Percentiles rank a stretch among this genome's conserved stretches.
These are phyloP conservation scores for Aproaerema taeniolella DNA, from an alignment of 2,888 invertebrate species.

Conservation along the genomic window DNA sequence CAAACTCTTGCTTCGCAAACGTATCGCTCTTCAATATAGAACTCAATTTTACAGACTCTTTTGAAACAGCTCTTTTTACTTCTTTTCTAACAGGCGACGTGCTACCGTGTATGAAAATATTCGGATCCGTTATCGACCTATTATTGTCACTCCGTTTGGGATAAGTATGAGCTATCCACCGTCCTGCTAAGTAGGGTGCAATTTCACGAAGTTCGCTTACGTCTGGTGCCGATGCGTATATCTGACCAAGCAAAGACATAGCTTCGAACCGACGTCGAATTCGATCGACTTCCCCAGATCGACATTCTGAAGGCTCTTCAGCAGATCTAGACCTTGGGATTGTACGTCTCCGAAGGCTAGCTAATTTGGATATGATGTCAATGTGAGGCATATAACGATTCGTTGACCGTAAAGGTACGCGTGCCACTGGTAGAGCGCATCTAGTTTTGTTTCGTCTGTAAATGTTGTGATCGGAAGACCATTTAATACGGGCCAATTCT, in stretches of 20 bases:
- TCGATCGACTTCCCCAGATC: slow-evolving; percentile 83
- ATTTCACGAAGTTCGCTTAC: slow-evolving; percentile 86
- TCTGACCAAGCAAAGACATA: slow-evolving; percentile 84
- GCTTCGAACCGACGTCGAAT: slow-evolving; percentile 84
- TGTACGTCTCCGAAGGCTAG: slow-evolving; percentile 76
- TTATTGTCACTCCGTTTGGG: slow-evolving; percentile 84
- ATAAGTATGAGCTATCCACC: slow-evolving; percentile 89
- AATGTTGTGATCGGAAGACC: slow-evolving; percentile 64
- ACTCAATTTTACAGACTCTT: slow-evolving; percentile 65
- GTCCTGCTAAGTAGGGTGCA: slow-evolving; percentile 85
- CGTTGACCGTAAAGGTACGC: slow-evolving; percentile 79
- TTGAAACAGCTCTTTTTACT: slow-evolving; percentile 46
- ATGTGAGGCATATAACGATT: slow-evolving; percentile 92
- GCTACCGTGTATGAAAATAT: slow-evolving; percentile 39
- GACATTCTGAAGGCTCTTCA: slow-evolving; percentile 69
- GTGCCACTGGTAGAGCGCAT: slow-evolving; percentile 80
- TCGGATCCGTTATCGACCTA: slow-evolving; percentile 74
- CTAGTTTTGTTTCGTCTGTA: slow-evolving; percentile 41
- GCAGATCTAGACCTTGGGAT: slow-evolving; percentile 68
- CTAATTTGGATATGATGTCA: slow-evolving; percentile 92
- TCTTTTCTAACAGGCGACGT: slow-evolving; percentile 61
- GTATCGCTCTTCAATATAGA: slow-evolving; percentile 67
- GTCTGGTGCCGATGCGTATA: slow-evolving; percentile 89
- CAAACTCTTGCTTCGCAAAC: slow-evolving; percentile 82
- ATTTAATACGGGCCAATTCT: slow-evolving; percentile 79